Percentiles rank a stretch among this genome's conserved stretches.
Evolutionary conservation across 2,888 invertebrate genomes (phyloP).

Genomic region (Limnephilus lunatus): DNA sequence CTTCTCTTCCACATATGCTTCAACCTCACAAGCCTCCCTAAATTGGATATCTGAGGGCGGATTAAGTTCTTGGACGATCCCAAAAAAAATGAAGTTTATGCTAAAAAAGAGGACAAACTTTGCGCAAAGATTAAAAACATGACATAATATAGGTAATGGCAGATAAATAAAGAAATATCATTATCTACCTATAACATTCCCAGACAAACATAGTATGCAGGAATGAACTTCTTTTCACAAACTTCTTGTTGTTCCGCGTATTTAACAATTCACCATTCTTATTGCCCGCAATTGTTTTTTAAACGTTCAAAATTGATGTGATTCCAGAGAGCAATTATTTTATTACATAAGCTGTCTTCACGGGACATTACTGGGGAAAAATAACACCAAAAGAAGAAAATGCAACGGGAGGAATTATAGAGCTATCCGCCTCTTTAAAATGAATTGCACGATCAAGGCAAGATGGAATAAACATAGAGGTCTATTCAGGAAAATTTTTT

Average conservation of each 20-base stretch:
- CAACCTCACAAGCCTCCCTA: background rate
- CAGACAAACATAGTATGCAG: background rate
- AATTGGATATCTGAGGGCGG: background rate
- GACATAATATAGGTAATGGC: too few relatives aligned
- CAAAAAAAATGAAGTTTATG: too few relatives aligned
- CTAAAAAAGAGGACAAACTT: too few relatives aligned
- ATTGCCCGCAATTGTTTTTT: background rate
- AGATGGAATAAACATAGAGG: background rate
- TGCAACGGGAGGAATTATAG: conserved; percentile 32
- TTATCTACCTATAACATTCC: background rate
- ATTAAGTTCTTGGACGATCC: too few relatives aligned
- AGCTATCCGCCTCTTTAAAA: conserved; percentile 50
- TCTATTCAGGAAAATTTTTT: background rate
- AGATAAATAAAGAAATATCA: background rate
- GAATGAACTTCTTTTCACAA: background rate
- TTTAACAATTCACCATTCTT: background rate
- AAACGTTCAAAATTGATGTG: background rate
- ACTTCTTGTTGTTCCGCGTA: too few relatives aligned
- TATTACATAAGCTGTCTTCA: conserved; percentile 16
- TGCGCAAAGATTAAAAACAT: too few relatives aligned
- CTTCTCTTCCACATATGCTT: background rate
- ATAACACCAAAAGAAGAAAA: background rate
- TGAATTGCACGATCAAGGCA: conserved; percentile 54
- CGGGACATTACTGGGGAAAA: conserved; percentile 16
- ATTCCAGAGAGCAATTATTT: conserved; percentile 9